Base-by-base conservation (phyloP, 2,113 vertebrate genomes). In the Tichodroma muraria region DNA sequence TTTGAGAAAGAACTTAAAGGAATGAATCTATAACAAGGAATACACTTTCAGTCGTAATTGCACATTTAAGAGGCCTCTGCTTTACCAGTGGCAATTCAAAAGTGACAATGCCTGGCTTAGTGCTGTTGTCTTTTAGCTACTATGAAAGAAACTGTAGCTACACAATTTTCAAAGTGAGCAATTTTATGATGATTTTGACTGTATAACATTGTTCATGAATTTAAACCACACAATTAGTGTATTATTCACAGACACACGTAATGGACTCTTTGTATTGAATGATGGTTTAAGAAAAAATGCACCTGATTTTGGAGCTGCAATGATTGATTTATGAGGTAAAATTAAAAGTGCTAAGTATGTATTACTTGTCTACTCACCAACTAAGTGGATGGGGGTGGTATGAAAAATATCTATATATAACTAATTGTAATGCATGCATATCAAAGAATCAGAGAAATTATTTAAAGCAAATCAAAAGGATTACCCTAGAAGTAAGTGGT, bases 281-380 rank as follows among this genome's bases (percentile, higher is more conserved):
- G 54, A 89, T 42, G 24, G 63, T 63, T 94, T 91, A 64, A 82
- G 78, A 76, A 91, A 93, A 89, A 80, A 91, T 24, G 31, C 35
- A 80, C 65, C 71, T 63, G 37, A 88, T 92, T 97, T 89, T 79
- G 60, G 20, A 87, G 59, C 21, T 80, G 42, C 25, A 33, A n/a
- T 73, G 80, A 95, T 70, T 87, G 93, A 94, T 94, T 96, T 86
- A 90, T 68, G 54, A 90, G 17, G 28, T 65, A 94, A 93, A 89
- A 95, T 94, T 88, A 73, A 91, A 91, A 79, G 64, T 53, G 52
- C 47, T 86, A 93, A 88, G 63, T 69, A 60, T 64, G 27, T 93
- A 80, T 93, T 90, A 64, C 33, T 85, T 93, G 69, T 81, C 65
- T 95, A 50, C 69, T 87, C 63, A 92, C 33, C 40, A 94, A 45